phyloP scores from a whole-genome alignment of 2,888 invertebrate species.

The Cetonia aurata region DNA sequence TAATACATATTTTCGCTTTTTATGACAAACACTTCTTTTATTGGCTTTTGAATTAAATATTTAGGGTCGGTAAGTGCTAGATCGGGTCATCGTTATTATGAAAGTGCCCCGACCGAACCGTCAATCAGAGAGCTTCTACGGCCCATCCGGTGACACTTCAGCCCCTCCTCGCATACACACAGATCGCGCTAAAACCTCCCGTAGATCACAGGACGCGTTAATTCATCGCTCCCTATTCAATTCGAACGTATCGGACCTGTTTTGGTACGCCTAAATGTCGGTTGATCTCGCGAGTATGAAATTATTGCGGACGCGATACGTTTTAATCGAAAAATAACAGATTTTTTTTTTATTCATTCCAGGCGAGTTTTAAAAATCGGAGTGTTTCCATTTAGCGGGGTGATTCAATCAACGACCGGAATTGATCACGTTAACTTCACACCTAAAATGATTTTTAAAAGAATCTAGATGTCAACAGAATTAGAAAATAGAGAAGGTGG shows the following conservation, averaged over 20 bases:
- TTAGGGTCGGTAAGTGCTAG: constrained; percentile 62
- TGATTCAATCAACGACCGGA: too few relatives aligned
- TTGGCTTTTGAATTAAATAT: constrained; percentile 58
- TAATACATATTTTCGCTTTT: constrained; percentile 44
- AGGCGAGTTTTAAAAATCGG: too few relatives aligned
- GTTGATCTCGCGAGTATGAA: constrained; percentile 7
- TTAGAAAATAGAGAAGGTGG: background rate
- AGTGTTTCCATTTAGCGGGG: too few relatives aligned
- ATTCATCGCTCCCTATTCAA: constrained; percentile 36
- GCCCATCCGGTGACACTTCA: constrained; percentile 30
- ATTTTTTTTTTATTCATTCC: background rate
- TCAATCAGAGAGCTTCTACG: constrained; percentile 43
- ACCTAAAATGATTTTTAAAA: too few relatives aligned
- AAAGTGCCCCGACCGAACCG: constrained; percentile 53
- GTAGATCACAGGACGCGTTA: constrained; percentile 25
- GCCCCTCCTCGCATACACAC: background rate
- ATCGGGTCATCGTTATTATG: constrained; percentile 60
- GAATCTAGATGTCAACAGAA: background rate
- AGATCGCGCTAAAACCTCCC: constrained; percentile 26
- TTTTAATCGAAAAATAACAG: constrained; percentile 33
- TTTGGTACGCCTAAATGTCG: constrained; percentile 2
- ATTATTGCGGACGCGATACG: constrained; percentile 12
- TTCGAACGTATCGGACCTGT: constrained; percentile 20
- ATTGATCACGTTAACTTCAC: too few relatives aligned
- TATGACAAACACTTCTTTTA: constrained; percentile 38